phyloP scores from a whole-genome alignment of 2,888 invertebrate genomes.

The Eupithecia insigniata region DNA sequence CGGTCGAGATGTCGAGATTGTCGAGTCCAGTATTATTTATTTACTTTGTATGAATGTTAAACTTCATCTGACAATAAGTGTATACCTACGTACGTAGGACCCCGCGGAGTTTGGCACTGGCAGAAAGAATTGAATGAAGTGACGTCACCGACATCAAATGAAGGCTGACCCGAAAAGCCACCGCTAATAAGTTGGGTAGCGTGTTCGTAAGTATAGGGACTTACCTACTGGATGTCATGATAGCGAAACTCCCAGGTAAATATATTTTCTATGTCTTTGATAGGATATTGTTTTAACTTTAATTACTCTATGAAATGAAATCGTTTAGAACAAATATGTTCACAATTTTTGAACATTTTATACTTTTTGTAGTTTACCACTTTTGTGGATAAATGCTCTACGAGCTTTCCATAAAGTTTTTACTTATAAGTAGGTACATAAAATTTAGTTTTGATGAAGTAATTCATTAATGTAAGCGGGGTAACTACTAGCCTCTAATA shows the following conservation, averaged over 20 bases:
- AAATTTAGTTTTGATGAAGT: too few species aligned
- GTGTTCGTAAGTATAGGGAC: constrained; percentile 16
- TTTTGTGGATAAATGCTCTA: not conserved
- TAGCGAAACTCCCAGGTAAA: not conserved
- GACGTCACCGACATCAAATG: constrained; percentile 56
- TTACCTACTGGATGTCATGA: not conserved
- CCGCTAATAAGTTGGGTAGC: constrained; percentile 57
- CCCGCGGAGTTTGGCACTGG: not conserved
- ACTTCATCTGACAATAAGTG: too few species aligned
- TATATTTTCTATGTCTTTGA: not conserved
- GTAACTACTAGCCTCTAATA: too few species aligned
- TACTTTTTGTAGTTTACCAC: not conserved
- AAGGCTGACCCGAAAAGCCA: constrained; percentile 50
- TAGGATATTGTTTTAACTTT: not conserved
- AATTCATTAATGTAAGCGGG: too few species aligned
- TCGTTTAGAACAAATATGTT: not conserved
- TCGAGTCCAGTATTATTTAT: not conserved
- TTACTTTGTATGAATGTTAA: not conserved
- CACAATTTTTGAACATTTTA: not conserved
- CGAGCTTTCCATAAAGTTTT: not conserved
- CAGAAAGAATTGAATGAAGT: constrained; percentile 58
- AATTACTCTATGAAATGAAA: not conserved
- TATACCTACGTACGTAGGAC: not conserved
- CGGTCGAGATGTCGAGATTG: too few species aligned
- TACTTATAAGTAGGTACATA: too few species aligned